Percentiles rank a stretch among this genome's conserved stretches.
Evolutionary conservation across 64 coral and sea anemone species (phyloP).

Genomic region (Montipora sp.): DNA sequence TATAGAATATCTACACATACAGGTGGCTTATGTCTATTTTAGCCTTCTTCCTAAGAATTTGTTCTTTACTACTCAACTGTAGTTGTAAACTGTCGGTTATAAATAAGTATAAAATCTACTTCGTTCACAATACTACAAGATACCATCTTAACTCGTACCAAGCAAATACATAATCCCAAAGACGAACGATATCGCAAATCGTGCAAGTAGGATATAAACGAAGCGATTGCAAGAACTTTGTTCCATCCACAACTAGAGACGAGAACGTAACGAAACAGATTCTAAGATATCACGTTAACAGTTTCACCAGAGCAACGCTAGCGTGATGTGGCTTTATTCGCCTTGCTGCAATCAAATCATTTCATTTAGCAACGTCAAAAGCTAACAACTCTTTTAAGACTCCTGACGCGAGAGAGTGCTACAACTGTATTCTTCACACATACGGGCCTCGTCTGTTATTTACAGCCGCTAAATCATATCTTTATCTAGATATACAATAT

Average conservation of each 20-base stretch:
- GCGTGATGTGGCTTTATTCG: background rate
- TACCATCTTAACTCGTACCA: background rate
- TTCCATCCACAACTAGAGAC: no score
- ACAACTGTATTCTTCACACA: background rate
- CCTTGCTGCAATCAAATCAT: background rate
- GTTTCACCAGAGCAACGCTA: background rate
- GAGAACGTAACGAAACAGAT: background rate
- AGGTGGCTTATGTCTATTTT: conserved; percentile 51
- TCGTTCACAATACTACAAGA: conserved; percentile 5
- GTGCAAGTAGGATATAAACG: background rate
- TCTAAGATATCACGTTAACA: background rate
- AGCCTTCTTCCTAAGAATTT: conserved; percentile 63
- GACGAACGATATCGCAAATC: background rate
- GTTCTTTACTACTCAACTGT: conserved; percentile 47
- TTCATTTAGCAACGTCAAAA: background rate
- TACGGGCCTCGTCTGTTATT: background rate
- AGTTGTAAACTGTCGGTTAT: conserved; percentile 34
- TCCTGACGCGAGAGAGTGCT: background rate
- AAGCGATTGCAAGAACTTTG: conserved; percentile 16
- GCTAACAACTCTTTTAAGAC: background rate
- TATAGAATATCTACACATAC: conserved; percentile 64
- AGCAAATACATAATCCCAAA: conserved; percentile 6
- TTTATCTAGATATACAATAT: conserved; percentile 47
- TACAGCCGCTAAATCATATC: conserved; percentile 57
- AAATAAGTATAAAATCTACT: conserved; percentile 64